Percentiles rank a stretch among this genome's conserved stretches.
phyloP scores from a whole-genome alignment of 2,797 vertebrate species.

The Knipowitschia caucasica region DNA sequence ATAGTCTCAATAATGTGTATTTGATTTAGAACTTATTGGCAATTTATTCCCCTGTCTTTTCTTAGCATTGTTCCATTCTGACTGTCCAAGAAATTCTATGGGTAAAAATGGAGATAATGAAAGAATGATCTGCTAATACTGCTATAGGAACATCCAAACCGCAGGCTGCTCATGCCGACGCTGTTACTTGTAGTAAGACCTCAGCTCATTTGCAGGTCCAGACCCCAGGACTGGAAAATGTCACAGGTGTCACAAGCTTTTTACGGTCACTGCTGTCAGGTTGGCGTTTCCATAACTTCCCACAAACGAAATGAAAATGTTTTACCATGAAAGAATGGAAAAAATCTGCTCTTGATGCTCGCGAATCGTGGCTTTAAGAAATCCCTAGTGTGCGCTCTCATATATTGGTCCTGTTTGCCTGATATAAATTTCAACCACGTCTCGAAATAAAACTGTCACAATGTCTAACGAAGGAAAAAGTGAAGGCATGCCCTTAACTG shows the following conservation, averaged over 20 bases:
- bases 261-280: slow-evolving; percentile 70
- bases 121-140: neutral
- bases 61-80: neutral
- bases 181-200: slow-evolving; percentile 11
- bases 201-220: slow-evolving; percentile 44
- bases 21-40: no score
- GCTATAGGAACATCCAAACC: neutral
- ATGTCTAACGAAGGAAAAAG: slow-evolving; percentile 61
- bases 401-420: slow-evolving; percentile 42
- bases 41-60: no score
- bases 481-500: slow-evolving; percentile 44
- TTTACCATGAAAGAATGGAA: slow-evolving; percentile 66
- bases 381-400: slow-evolving; percentile 38
- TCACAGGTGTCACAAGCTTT: slow-evolving; percentile 69
- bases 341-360: slow-evolving; percentile 46
- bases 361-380: slow-evolving; percentile 49
- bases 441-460: slow-evolving; percentile 35
- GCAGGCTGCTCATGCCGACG: neutral
- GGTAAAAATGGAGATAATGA: neutral
- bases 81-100: neutral
- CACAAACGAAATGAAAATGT: slow-evolving; percentile 70
- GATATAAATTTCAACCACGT: slow-evolving; percentile 49
- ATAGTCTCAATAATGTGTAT: no score
- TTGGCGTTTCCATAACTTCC: slow-evolving; percentile 64
- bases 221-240: slow-evolving; percentile 69